Percentiles rank a stretch among this genome's conserved stretches.
Evolutionary conservation across 1,140 invertebrate genomes (phyloP).

Genomic region (Lethocerus indicus): DNA sequence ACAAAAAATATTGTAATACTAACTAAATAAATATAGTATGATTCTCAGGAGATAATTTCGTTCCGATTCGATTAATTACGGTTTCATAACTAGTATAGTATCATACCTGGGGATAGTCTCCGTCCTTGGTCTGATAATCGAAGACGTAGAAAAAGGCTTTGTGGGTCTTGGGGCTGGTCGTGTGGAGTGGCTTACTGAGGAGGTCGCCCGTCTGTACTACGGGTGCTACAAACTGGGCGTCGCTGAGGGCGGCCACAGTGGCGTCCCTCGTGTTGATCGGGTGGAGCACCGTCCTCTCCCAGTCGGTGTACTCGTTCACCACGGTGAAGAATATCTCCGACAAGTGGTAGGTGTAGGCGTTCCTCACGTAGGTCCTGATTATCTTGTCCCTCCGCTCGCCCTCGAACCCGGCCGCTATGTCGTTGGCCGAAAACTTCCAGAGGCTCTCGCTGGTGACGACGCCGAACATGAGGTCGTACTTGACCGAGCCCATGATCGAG

Average conservation of each 20-base stretch:
- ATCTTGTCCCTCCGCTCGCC: slow-evolving; percentile 76
- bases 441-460: slow-evolving; percentile 70
- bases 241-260: slow-evolving; percentile 79
- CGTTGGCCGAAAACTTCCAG: slow-evolving; percentile 53
- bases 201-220: slow-evolving; percentile 67
- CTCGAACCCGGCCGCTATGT: slow-evolving; percentile 78
- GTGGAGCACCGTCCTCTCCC: slow-evolving; percentile 82
- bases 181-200: slow-evolving; percentile 30
- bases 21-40: neutral
- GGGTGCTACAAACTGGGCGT: slow-evolving; percentile 78
- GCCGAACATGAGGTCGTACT: slow-evolving; percentile 67
- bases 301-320: slow-evolving; percentile 94
- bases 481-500: slow-evolving; percentile 30
- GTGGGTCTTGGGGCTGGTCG: slow-evolving; percentile 12
- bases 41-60: neutral
- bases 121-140: slow-evolving; percentile 81
- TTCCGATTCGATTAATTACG: neutral
- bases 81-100: neutral
- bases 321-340: slow-evolving; percentile 94
- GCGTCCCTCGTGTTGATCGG: slow-evolving; percentile 83
- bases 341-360: slow-evolving; percentile 84
- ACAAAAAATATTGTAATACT: neutral
- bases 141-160: slow-evolving; percentile 84
- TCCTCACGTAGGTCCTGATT: slow-evolving; percentile 82
- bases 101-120: slow-evolving; percentile 69